phyloP scores from a whole-genome alignment of 2,113 vertebrate species.

The Rhinopithecus roxellana region DNA sequence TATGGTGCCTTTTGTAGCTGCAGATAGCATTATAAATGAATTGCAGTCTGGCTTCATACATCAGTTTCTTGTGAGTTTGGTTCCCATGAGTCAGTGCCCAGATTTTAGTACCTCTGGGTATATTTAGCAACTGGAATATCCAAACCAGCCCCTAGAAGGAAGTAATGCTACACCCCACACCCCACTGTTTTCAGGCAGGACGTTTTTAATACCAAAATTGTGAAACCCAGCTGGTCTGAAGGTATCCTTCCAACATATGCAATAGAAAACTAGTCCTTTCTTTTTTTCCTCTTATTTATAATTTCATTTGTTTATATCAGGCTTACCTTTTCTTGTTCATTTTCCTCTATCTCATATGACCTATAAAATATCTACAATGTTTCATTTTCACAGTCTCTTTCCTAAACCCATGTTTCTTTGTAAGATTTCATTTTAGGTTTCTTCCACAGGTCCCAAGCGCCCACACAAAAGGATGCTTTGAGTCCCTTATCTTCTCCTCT shows the following conservation, averaged over 20 bases:
- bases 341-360: neutral
- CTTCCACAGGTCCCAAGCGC: neutral
- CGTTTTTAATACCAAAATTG: neutral
- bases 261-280: neutral
- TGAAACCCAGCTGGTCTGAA: neutral
- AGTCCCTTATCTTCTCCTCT: neutral
- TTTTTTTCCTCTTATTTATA: neutral
- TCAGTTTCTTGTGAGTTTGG: constrained; percentile 2
- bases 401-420: neutral
- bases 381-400: neutral
- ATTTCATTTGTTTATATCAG: neutral
- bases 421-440: neutral
- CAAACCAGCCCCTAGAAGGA: neutral
- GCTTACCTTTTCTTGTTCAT: neutral
- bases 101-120: neutral
- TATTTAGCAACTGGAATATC: neutral
- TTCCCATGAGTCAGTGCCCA: neutral
- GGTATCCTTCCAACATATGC: neutral
- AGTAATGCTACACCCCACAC: neutral
- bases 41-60: neutral
- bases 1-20: neutral
- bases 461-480: neutral
- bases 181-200: neutral
- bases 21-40: neutral
- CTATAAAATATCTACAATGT: neutral